Base-by-base conservation (phyloP, 2,113 vertebrate genomes). In the Pedionomus torquatus region DNA sequence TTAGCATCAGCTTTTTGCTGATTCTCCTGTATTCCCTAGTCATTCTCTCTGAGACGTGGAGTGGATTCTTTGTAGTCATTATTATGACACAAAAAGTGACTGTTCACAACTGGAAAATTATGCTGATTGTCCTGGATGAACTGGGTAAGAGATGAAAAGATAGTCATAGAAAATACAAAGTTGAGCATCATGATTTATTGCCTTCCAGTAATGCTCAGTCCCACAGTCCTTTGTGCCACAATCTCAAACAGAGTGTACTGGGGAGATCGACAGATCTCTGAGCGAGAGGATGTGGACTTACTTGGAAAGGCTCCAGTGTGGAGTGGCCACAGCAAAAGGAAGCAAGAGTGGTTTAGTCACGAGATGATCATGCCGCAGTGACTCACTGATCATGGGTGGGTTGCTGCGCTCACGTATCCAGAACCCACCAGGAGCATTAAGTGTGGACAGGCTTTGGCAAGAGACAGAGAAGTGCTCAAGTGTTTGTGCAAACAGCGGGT, bases 191-290 rank as follows among this genome's bases (percentile, higher is more conserved):
- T 48, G 41, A 11, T 72, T 64, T 72, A n/a, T 33, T 65, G 21
- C 44, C 24, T 61, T 71, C 28, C 48, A 28, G 37, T 21, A 39
- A 18, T 24, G n/a, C 43, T 71, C 30, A 61, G 0, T 80, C 43
- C 75, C 54, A 23, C 70, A 28, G 0, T n/a, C 61, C 41, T 37
- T 80, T 57, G 24, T 77, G 64, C 31, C 83, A 1, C n/a, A 8
- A 3, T 57, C 51, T 74, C 46, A 17, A 19, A 30, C 0, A 0
- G 9, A 6, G 8, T 20, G 7, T 25, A 5, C 63, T 26, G 30
- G 60, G 35, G 63, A 60, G 68, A 65, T 30, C 26, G 58, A 35
- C 20, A 52, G 19, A 55, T 52, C 75, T 77, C 61, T 35, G 71
- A 75, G 46, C 68, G 28, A 51, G 58, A 76, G 46, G 21, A 70